Conservation (phyloP, 2,797 vertebrate genomes). For the Pygocentrus nattereri region DNA sequence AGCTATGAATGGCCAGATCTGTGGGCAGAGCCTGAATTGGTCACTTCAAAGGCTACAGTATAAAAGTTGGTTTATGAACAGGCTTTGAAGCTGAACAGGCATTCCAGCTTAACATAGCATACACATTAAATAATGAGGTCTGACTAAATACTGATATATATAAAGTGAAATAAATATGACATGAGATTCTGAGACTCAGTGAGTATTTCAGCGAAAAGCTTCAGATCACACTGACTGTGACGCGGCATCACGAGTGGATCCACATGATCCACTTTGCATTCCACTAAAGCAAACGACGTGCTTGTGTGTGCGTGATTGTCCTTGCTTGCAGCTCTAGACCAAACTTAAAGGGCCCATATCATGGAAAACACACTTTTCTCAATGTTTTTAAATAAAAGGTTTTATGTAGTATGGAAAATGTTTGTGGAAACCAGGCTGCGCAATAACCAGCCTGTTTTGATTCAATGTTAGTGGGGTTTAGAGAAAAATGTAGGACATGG, state of each 20-base stretch:
- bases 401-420: too few relatives aligned
- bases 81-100: neutral
- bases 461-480: too few relatives aligned
- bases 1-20: neutral
- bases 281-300: slow-evolving; percentile 24
- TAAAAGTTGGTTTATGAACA: slow-evolving; percentile 2
- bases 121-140: slow-evolving; percentile 31
- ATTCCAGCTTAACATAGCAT: slow-evolving; percentile 12
- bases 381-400: too few relatives aligned
- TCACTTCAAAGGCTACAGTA: slow-evolving; percentile 7
- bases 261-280: slow-evolving; percentile 36
- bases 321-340: slow-evolving; percentile 6
- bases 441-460: too few relatives aligned
- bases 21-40: neutral
- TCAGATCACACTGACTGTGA: neutral
- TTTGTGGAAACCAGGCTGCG: too few relatives aligned
- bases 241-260: slow-evolving; percentile 16
- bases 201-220: neutral
- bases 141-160: slow-evolving; percentile 12
- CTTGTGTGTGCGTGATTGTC: slow-evolving; percentile 27
- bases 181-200: slow-evolving; percentile 11
- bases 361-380: too few relatives aligned
- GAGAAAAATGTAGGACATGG: neutral
- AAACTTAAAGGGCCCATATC: neutral
- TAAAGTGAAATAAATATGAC: neutral